phyloP scores from a whole-genome alignment of 2,797 vertebrate species.

The Catamblyrhynchus diadema region DNA sequence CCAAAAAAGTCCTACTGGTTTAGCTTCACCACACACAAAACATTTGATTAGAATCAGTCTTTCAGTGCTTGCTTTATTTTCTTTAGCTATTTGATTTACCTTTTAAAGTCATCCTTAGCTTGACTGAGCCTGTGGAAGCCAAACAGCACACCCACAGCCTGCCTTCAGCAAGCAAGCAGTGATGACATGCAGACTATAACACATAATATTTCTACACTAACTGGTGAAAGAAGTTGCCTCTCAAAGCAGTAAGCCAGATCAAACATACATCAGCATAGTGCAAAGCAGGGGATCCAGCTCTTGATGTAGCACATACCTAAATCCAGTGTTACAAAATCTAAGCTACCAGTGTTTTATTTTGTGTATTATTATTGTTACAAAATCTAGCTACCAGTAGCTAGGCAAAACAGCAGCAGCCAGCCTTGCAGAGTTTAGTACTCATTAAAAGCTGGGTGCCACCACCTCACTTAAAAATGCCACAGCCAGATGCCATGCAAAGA shows the following conservation, averaged over 20 bases:
- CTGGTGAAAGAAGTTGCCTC: not conserved
- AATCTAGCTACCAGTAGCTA: too few relatives aligned
- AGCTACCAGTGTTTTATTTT: not conserved
- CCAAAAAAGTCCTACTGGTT: not conserved
- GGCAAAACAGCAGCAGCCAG: not conserved
- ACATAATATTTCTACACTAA: not conserved
- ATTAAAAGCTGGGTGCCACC: not conserved
- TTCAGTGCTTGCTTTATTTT: not conserved
- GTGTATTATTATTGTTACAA: too few relatives aligned
- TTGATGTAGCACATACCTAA: not conserved
- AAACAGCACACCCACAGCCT: not conserved
- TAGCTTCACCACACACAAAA: not conserved
- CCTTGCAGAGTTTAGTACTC: not conserved
- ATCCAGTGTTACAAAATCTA: not conserved
- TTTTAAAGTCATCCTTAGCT: not conserved
- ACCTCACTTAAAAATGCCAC: not conserved
- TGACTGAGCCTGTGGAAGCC: not conserved
- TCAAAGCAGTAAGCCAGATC: not conserved
- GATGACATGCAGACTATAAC: not conserved
- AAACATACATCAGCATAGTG: accelerated
- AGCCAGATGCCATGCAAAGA: not conserved
- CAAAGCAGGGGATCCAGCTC: not conserved
- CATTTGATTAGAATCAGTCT: not conserved
- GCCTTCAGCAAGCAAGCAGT: not conserved
- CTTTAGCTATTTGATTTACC: not conserved